phyloP scores from a whole-genome alignment of 2,888 invertebrate species.

The Gonocerus acuteangulatus region DNA sequence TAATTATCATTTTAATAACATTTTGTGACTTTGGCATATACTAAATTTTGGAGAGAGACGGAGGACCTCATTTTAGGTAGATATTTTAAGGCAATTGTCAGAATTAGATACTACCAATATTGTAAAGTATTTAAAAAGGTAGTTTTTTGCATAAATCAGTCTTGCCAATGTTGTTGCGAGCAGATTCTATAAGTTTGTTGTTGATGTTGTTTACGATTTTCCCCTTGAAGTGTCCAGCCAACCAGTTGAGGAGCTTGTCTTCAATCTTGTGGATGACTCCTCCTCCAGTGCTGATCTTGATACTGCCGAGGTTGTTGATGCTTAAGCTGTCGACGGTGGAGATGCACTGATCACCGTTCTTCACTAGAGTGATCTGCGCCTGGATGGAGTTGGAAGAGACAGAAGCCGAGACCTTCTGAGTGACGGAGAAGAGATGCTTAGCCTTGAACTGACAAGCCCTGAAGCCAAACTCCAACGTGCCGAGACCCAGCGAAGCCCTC shows the following conservation, averaged over 20 bases:
- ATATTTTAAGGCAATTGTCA: no score
- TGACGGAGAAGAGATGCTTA: slow-evolving; percentile 29
- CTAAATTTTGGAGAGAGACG: no score
- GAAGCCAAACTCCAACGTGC: slow-evolving; percentile 26
- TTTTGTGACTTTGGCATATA: no score
- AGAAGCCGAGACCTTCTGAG: slow-evolving; percentile 23
- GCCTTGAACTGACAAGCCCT: slow-evolving; percentile 29
- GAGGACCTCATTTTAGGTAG: no score
- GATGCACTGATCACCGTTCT: slow-evolving; percentile 25
- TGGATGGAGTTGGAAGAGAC: slow-evolving; percentile 31
- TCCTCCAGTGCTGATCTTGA: slow-evolving; percentile 32
- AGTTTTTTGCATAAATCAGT: slow-evolving; percentile 31
- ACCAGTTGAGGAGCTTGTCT: slow-evolving; percentile 28
- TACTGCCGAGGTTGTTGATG: slow-evolving; percentile 28
- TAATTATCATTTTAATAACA: no score
- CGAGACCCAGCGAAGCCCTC: slow-evolving; percentile 25
- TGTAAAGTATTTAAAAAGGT: slow-evolving; percentile 11
- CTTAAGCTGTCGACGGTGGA: slow-evolving; percentile 29
- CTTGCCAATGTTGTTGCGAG: slow-evolving; percentile 14
- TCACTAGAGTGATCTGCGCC: slow-evolving; percentile 28
- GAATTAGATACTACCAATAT: no score
- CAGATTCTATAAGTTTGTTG: slow-evolving; percentile 16
- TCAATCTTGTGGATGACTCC: slow-evolving; percentile 31
- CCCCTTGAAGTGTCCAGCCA: slow-evolving; percentile 26
- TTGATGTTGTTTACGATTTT: slow-evolving; percentile 21